Evolutionary conservation across 1,140 invertebrate genomes (phyloP).

Genomic region (Drosophila jambulina): DNA sequence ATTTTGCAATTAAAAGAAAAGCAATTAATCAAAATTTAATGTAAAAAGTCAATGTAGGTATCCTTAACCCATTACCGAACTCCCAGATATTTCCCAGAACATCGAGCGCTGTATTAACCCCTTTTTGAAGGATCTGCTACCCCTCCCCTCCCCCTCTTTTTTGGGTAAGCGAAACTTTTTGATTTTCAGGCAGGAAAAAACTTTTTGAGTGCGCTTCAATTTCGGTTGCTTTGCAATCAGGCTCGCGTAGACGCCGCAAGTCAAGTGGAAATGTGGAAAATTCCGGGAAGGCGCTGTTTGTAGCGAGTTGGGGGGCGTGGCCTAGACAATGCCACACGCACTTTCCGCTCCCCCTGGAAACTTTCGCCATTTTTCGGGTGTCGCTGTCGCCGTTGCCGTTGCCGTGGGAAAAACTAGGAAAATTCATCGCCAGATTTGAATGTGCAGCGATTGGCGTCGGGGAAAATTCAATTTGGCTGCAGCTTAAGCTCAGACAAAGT

Average conservation of each 20-base stretch:
- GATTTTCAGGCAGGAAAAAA: slow-evolving; percentile 71
- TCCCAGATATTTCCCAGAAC: neutral
- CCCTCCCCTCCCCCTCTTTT: neutral
- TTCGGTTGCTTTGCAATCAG: slow-evolving; percentile 80
- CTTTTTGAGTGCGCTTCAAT: slow-evolving; percentile 74
- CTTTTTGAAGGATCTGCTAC: slow-evolving; percentile 3
- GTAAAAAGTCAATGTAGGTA: neutral
- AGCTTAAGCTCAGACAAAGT: slow-evolving; percentile 76
- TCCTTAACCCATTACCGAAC: neutral
- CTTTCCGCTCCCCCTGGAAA: slow-evolving; percentile 44
- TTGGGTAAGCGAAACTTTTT: slow-evolving; percentile 73
- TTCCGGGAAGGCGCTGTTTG: slow-evolving; percentile 1
- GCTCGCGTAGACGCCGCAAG: slow-evolving; percentile 71
- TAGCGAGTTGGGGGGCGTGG: neutral
- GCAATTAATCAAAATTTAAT: slow-evolving; percentile 1
- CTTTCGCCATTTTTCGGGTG: slow-evolving; percentile 57
- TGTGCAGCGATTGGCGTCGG: slow-evolving; percentile 50
- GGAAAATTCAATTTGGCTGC: slow-evolving; percentile 78
- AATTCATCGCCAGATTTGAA: slow-evolving; percentile 66
- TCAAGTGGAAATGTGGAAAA: slow-evolving; percentile 67
- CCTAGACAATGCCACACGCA: slow-evolving; percentile 73
- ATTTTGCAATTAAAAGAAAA: neutral
- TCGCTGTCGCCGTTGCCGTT: slow-evolving; percentile 18
- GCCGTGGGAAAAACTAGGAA: slow-evolving; percentile 24
- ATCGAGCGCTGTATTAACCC: slow-evolving; percentile 23